Evolutionary conservation across 2,797 vertebrate species (phyloP).

Genomic region (Taenioides sp.): DNA sequence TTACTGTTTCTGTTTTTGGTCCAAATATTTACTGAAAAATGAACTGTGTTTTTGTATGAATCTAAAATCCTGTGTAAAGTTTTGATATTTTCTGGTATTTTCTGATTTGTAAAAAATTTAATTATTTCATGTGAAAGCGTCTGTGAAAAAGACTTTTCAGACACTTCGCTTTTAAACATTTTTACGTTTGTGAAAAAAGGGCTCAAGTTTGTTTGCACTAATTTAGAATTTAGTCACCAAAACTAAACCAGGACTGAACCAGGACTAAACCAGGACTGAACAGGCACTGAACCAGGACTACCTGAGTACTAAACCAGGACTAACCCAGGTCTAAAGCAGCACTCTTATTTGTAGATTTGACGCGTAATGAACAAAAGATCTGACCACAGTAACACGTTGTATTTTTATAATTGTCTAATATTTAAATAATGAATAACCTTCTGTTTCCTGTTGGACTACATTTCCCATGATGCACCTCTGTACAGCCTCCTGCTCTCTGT

Average conservation of each 20-base stretch:
- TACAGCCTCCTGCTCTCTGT: neutral
- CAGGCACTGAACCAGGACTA: neutral
- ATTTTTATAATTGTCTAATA: neutral
- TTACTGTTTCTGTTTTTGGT: too few species aligned
- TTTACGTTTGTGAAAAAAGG: neutral
- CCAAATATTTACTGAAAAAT: too few species aligned
- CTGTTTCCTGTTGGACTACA: neutral
- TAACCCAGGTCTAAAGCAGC: neutral
- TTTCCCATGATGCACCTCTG: constrained; percentile 3
- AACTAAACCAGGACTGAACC: neutral
- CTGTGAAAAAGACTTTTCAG: too few species aligned
- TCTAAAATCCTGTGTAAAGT: too few species aligned
- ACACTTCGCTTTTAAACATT: neutral
- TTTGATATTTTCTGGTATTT: too few species aligned
- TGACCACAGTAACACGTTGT: neutral
- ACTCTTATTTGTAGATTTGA: neutral
- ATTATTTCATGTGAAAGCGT: too few species aligned
- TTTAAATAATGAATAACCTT: neutral
- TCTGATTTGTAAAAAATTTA: too few species aligned
- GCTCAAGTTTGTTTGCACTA: neutral
- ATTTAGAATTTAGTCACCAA: neutral
- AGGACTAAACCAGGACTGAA: neutral
- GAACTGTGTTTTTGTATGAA: too few species aligned
- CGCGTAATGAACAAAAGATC: too few species aligned
- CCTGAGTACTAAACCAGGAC: neutral